These are phyloP conservation scores for Agapetus fuscipes DNA, from an alignment of 2,888 invertebrate genomes.

Conservation along the genomic window DNA sequence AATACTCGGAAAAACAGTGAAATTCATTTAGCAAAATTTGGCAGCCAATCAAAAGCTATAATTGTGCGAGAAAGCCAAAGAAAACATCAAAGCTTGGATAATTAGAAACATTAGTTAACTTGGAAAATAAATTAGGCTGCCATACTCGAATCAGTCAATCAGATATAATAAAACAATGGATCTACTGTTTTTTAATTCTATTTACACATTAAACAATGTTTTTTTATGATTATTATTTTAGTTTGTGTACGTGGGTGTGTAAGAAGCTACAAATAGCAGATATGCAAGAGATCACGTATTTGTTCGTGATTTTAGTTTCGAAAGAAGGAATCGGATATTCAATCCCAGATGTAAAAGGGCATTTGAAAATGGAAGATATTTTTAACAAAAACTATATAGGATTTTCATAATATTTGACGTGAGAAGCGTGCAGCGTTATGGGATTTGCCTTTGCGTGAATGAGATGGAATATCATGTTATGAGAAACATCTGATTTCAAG, in stretches of 20 bases:
- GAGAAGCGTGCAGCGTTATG: slow-evolving; percentile 7
- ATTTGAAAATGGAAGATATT: slow-evolving; percentile 22
- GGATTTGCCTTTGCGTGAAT: slow-evolving; percentile 4
- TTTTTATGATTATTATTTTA: too few species aligned
- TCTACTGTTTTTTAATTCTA: too few species aligned
- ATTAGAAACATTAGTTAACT: not conserved
- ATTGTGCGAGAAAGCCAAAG: not conserved
- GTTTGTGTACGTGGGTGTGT: too few species aligned
- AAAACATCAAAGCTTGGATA: not conserved
- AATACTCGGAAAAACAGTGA: too few species aligned
- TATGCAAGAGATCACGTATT: too few species aligned
- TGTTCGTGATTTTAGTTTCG: too few species aligned
- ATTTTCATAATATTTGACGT: slow-evolving; percentile 10
- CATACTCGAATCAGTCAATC: too few species aligned
- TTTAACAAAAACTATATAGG: slow-evolving; percentile 19
- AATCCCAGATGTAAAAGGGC: slow-evolving; percentile 21
- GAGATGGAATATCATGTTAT: slow-evolving; percentile 14
- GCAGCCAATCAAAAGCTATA: too few species aligned
- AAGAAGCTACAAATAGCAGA: too few species aligned
- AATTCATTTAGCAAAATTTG: too few species aligned
- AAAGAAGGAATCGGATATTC: slow-evolving; percentile 9
- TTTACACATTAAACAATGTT: too few species aligned
- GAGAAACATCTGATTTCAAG: slow-evolving; percentile 6
- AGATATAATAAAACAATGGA: too few species aligned
- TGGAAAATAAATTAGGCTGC: not conserved